A percentile compares a stretch with the other conserved stretches of the same genome.
These are phyloP conservation scores for Panulirus ornatus DNA, from an alignment of 1,140 invertebrate species.

Conservation along the genomic window DNA sequence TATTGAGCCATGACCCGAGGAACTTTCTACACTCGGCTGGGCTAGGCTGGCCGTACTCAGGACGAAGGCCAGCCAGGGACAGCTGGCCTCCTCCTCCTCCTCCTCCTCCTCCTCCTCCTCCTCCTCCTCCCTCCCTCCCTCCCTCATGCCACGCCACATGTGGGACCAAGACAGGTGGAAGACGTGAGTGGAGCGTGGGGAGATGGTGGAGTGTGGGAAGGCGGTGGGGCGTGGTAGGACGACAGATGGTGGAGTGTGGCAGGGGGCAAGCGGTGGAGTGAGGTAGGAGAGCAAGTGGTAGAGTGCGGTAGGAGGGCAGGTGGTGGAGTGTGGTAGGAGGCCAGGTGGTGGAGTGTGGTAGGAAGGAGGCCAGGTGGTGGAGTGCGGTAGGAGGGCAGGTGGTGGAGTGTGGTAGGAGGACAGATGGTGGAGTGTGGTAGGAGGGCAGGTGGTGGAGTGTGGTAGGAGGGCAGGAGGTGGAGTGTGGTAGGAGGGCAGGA, in stretches of 20 bases:
- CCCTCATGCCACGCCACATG: too few species aligned
- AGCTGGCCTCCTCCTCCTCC: too few species aligned
- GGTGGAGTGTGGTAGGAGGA: not conserved
- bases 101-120: too few species aligned
- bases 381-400: not conserved
- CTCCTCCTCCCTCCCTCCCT: too few species aligned
- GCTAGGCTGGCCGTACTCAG: not conserved
- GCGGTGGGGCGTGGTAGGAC: not conserved
- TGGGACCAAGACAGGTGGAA: not conserved
- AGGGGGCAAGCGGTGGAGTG: not conserved
- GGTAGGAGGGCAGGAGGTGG: not conserved
- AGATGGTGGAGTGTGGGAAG: not conserved
- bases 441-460: not conserved
- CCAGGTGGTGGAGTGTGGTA: not conserved
- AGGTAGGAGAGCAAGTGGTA: not conserved
- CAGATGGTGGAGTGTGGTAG: not conserved
- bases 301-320: not conserved
- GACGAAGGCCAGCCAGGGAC: not conserved
- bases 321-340: not conserved
- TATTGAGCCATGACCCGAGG: not conserved
- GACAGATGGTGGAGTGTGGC: not conserved
- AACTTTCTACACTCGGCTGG: not conserved
- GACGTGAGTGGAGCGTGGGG: not conserved
- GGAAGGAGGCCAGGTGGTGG: not conserved
- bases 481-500: not conserved